These are phyloP conservation scores for Todiramphus chloris DNA, from an alignment of 2,113 vertebrate species.

Conservation along the genomic window DNA sequence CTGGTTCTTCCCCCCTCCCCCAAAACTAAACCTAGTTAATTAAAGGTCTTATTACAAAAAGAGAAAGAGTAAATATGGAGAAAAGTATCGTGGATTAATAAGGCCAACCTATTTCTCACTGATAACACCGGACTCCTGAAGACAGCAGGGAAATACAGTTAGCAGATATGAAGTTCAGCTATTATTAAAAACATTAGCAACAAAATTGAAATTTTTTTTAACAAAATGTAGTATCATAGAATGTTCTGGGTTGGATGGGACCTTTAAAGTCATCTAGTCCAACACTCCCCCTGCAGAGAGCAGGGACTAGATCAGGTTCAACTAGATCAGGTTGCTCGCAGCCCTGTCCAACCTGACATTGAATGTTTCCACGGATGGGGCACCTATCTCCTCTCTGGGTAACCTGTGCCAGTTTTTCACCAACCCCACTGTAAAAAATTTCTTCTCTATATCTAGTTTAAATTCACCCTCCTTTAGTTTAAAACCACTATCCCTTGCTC, in stretches of 20 bases:
- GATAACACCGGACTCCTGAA: not conserved
- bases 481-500: not conserved
- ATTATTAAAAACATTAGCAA: not conserved
- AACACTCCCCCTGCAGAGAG: not conserved
- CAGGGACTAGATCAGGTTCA: not conserved
- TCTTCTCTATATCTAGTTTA: not conserved
- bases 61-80: not conserved
- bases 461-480: not conserved
- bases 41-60: not conserved
- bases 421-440: rapidly evolving
- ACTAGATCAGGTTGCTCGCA: not conserved
- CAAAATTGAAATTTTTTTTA: not conserved
- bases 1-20: no score
- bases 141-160: not conserved
- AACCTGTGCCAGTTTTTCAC: not conserved
- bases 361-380: not conserved
- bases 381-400: not conserved
- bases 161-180: not conserved
- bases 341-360: not conserved
- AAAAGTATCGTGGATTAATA: not conserved
- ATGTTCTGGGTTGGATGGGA: not conserved
- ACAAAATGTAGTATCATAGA: not conserved
- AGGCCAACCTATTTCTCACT: not conserved
- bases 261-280: not conserved
- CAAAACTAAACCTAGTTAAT: not conserved